Evolutionary conservation across 2,797 vertebrate species (phyloP), one percentile per base, ranked within the genome.

Genomic region (Anas bernieri): DNA sequence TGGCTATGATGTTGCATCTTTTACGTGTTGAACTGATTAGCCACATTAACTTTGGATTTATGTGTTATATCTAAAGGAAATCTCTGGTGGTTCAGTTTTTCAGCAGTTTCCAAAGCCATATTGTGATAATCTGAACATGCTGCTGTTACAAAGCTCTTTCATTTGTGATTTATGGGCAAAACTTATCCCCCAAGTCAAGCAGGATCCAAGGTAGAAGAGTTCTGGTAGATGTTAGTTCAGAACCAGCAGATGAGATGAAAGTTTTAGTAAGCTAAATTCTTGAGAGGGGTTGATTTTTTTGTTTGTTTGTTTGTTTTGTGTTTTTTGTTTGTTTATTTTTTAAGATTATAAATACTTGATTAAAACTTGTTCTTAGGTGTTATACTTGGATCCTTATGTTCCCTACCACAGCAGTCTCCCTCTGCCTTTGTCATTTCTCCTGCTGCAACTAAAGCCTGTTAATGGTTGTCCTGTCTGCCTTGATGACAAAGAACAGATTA

Each of bases 11-110:
- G 17, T n/a, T 69, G 4, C 11, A 8, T 84, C 18, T 76, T 62
- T 69, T 76, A 11, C 5, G 5, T 74, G 6, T 6, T 72, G 21
- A 82, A 62, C 28, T 68, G 46, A 50, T 15, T 54, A 21, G 6
- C n/a, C 9, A 5, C 76, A 35, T 91, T 73, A 70, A 43, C 33
- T 90, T 81, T n/a, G 33, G 7, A 12, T 54, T 68, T 86, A 16
- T 0, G 0, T 72, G 35, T 39, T 14, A 22, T 45, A 50, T 2
- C 2, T 45, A 22, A 70, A 61, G 46, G 30, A 92, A 52, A 33
- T 18, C 12, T 62, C 18, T 33, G 9, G 26, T 66, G 26, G 7
- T 77, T 85, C n/a, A 20, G 18, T 80, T 89, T 33, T 52, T 10
- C 55, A 64, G 26, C 23, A 43, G n/a, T 87, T 95, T 73, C 35